Percentiles rank a stretch among this genome's conserved stretches.
Conservation (phyloP, 2,888 invertebrate genomes). For the Melanostoma scalare region DNA sequence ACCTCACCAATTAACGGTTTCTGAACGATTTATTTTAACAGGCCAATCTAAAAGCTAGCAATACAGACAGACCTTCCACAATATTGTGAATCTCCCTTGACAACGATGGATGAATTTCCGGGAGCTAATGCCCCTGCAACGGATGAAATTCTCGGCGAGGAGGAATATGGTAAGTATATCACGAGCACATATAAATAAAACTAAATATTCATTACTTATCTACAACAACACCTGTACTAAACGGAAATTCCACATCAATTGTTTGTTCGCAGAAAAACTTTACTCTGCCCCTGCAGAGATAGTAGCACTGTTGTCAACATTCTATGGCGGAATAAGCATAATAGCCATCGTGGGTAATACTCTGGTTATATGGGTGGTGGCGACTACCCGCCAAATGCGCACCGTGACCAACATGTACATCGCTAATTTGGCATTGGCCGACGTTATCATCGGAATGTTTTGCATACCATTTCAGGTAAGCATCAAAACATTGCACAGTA, state of each 20-base stretch:
- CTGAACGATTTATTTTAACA: slow-evolving; percentile 54
- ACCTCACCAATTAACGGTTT: slow-evolving; percentile 21
- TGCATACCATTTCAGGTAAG: slow-evolving; percentile 90
- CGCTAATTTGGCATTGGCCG: slow-evolving; percentile 92
- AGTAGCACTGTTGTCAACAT: slow-evolving; percentile 88
- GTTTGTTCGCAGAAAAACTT: slow-evolving; percentile 83
- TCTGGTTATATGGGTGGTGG: slow-evolving; percentile 93
- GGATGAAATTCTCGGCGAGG: slow-evolving; percentile 77
- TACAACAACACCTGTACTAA: slow-evolving; percentile 30
- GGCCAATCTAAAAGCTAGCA: slow-evolving; percentile 47
- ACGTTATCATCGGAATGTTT: slow-evolving; percentile 92
- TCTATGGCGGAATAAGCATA: slow-evolving; percentile 92
- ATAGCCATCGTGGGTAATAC: slow-evolving; percentile 91
- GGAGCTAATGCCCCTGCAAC: slow-evolving; percentile 73
- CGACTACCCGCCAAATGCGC: slow-evolving; percentile 90
- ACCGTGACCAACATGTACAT: slow-evolving; percentile 94
- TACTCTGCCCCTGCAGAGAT: slow-evolving; percentile 90
- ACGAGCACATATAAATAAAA: slow-evolving; percentile 10
- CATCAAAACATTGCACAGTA: slow-evolving; percentile 52
- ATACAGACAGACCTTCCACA: slow-evolving; percentile 43
- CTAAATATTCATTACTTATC: slow-evolving; percentile 63
- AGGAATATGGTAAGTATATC: slow-evolving; percentile 79
- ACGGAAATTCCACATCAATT: slow-evolving; percentile 39
- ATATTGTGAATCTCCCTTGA: slow-evolving; percentile 33
- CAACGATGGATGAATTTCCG: slow-evolving; percentile 76